Evolutionary conservation across 1,140 invertebrate genomes (phyloP), one percentile per base, ranked within the genome.

Genomic region (Drosophila suzukii): DNA sequence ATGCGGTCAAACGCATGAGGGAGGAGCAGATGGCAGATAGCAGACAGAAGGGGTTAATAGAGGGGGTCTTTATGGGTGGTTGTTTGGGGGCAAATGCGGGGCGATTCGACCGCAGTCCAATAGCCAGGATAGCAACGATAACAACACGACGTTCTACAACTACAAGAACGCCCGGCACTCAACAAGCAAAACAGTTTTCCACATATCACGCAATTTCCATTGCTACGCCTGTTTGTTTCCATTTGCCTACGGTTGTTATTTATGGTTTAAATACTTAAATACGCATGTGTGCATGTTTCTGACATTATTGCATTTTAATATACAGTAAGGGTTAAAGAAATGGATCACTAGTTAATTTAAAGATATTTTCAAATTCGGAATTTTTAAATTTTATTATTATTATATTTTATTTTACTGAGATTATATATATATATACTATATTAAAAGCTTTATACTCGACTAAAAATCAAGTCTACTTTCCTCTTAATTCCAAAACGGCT

Each of bases 121-220:
- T 75, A 53, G 73, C 60, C 39, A 57, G 67, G 71, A 75, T 71
- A 81, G 56, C 71, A 82, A 88, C 73, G 79, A 74, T 71, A 84
- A 88, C 84, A 80, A 74, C 63, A 77, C 38, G n/a, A 30, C 49
- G 32, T 75, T 43, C 60, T 50, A 50, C 75, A 71, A 72, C 71
- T 61, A 51, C 66, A 78, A 49, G 49, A 50, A 66, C 74, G 65
- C 47, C 57, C 65, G 58, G 62, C 78, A 61, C 74, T 78, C 66
- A 71, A 79, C 82, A 86, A 75, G 75, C 70, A 88, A 78, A 82
- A 88, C 83, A 79, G 78, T 75, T 86, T 88, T 88, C 68, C 73
- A 78, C 68, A 75, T 62, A 71, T 86, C 78, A 85, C 81, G 81
- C 82, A 83, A 82, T 78, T 82, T 78, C 63, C 66, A 65, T 73